A percentile compares a stretch with the other conserved stretches of the same genome.
phyloP scores from a whole-genome alignment of 2,888 invertebrate species.

The Plebejus melissa region DNA sequence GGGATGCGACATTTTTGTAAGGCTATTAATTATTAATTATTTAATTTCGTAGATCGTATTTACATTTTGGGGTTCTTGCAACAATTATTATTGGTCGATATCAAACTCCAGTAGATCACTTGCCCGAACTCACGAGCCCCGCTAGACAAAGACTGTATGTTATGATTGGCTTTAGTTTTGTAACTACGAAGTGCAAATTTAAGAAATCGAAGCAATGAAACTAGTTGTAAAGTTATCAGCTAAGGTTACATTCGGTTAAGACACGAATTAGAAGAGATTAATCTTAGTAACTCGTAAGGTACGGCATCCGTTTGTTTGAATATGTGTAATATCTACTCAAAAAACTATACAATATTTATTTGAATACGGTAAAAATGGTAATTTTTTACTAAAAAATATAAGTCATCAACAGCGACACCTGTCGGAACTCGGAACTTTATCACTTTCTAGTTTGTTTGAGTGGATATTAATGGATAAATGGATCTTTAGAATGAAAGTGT shows the following conservation, averaged over 20 bases:
- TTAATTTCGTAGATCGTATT: slow-evolving; percentile 19
- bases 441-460: neutral
- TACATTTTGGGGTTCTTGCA: slow-evolving; percentile 19
- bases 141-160: slow-evolving; percentile 41
- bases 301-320: slow-evolving; percentile 11
- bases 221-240: slow-evolving; percentile 40
- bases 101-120: slow-evolving; percentile 24
- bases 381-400: neutral
- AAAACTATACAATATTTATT: neutral
- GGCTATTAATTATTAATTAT: neutral
- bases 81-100: slow-evolving; percentile 4
- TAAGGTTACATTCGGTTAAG: slow-evolving; percentile 24
- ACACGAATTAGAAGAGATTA: slow-evolving; percentile 8
- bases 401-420: neutral
- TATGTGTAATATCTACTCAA: slow-evolving; percentile 4
- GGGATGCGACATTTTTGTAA: neutral
- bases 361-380: neutral
- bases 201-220: slow-evolving; percentile 57
- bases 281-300: slow-evolving; percentile 10
- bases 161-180: slow-evolving; percentile 48
- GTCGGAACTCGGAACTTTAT: neutral
- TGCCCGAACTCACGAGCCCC: slow-evolving; percentile 32
- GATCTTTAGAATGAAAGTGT: slow-evolving; percentile 5
- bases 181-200: slow-evolving; percentile 52
- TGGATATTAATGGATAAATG: neutral